phyloP scores from a whole-genome alignment of 1,140 invertebrate genomes.

The Palaemon carinicauda region DNA sequence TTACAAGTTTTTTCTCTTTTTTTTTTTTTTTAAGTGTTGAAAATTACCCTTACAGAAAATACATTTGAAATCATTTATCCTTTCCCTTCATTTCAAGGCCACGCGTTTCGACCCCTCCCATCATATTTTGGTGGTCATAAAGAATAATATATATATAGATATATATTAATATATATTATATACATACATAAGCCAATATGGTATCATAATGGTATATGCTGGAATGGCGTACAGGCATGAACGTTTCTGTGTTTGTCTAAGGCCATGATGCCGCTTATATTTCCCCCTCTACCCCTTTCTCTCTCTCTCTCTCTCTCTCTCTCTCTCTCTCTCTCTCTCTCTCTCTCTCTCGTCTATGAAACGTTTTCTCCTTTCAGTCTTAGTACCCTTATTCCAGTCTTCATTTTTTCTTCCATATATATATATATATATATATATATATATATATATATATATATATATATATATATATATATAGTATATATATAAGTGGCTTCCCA shows the following conservation, averaged over 20 bases:
- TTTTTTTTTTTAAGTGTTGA: too few relatives aligned
- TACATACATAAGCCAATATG: slow-evolving; percentile 33
- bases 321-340: slow-evolving; percentile 7
- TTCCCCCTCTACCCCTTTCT: slow-evolving; percentile 11
- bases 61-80: neutral
- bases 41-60: too few relatives aligned
- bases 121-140: slow-evolving; percentile 18
- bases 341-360: neutral
- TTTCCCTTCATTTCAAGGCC: neutral
- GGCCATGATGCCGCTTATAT: slow-evolving; percentile 46
- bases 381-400: too few relatives aligned
- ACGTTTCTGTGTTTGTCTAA: slow-evolving; percentile 49
- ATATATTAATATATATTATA: slow-evolving; percentile 28
- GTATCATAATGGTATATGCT: slow-evolving; percentile 53
- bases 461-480: neutral
- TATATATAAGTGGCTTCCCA: slow-evolving; percentile 37
- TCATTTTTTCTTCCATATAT: slow-evolving; percentile 14
- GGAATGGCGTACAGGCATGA: slow-evolving; percentile 57
- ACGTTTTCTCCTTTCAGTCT: too few relatives aligned
- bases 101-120: neutral
- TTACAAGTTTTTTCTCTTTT: too few relatives aligned
- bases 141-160: slow-evolving; percentile 37
- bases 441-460: slow-evolving; percentile 5
- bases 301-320: slow-evolving; percentile 6
- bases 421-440: neutral